Base-by-base conservation (phyloP, 2,797 vertebrate species). In the Cossypha heuglini region DNA sequence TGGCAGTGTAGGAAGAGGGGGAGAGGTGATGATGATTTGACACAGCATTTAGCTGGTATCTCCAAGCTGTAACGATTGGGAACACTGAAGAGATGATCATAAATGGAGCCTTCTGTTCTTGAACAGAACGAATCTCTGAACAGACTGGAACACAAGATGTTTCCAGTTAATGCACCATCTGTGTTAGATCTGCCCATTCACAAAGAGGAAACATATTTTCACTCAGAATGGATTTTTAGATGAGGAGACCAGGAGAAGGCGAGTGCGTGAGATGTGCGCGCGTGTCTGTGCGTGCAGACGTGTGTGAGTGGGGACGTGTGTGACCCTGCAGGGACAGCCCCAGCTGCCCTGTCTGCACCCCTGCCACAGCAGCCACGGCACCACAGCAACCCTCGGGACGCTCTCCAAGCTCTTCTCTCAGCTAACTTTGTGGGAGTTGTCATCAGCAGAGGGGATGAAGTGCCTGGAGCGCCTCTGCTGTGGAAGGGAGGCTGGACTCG, bases 111-210 rank as follows among this genome's bases (percentile, higher is more conserved):
- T 87, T 38, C 76, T 69, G 80, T 25, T 82, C 76, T 61, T 6
- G 42, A 82, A 38, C 35, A 71, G 55, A 88, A n/a, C 2, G 9
- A 57, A 46, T 35, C 29, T 7, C 14, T 1, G 68, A 88, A 18
- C 67, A 31, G 19, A 18, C 26, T 68, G 90, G 77, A 87, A 26
- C 29, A 37, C 69, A 96, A 93, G 80, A 92, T 95, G 93, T 95
- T 96, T 95, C 94, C 92, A 91, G 77, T 94, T 95, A 97, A 61
- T 22, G 74, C 52, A 33, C 55, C 95, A 94, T 96, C 96, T 97
- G 95, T 82, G 63, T 95, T 79, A 79, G 68, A 96, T 96, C 96
- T 95, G 77, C 77, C 93, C 95, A 96, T 96, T 97, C 93, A 95
- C 94, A 96, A 96, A 96, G 88, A 94, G 92, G 90, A 96, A 97